A percentile compares a stretch with the other conserved stretches of the same genome.
phyloP scores from a whole-genome alignment of 2,113 vertebrate genomes.

The Poicephalus gulielmi region DNA sequence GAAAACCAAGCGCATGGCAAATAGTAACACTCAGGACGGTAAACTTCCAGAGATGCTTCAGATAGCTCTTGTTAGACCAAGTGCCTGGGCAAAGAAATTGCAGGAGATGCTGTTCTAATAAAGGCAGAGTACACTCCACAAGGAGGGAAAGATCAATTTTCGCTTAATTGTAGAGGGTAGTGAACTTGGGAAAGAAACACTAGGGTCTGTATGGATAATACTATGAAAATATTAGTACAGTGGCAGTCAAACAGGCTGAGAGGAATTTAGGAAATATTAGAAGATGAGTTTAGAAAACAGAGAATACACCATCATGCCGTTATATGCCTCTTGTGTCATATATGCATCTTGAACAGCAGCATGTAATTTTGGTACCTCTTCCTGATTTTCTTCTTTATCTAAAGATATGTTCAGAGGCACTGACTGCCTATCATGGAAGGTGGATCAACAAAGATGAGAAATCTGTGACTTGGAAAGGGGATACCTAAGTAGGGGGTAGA shows the following conservation, averaged over 20 bases:
- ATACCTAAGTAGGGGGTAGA: background rate
- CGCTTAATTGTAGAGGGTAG: accelerated
- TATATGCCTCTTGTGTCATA: background rate
- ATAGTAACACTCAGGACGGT: background rate
- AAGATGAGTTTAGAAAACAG: background rate
- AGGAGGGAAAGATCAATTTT: background rate
- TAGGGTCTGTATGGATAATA: background rate
- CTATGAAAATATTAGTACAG: background rate
- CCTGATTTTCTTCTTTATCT: background rate
- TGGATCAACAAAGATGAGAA: background rate
- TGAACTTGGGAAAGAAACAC: background rate
- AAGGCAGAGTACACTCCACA: background rate
- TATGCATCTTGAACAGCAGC: background rate
- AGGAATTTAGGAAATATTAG: background rate
- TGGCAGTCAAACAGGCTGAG: background rate
- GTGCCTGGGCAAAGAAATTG: background rate
- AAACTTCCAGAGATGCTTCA: background rate
- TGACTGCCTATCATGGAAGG: background rate
- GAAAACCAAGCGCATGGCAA: background rate
- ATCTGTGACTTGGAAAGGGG: background rate
- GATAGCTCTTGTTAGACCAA: background rate
- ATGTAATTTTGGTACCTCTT: background rate
- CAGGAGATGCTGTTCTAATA: background rate
- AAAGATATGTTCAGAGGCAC: background rate
- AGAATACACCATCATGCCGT: background rate